phyloP scores from a whole-genome alignment of 2,888 invertebrate species.

The Melikaiella ostensackeni region DNA sequence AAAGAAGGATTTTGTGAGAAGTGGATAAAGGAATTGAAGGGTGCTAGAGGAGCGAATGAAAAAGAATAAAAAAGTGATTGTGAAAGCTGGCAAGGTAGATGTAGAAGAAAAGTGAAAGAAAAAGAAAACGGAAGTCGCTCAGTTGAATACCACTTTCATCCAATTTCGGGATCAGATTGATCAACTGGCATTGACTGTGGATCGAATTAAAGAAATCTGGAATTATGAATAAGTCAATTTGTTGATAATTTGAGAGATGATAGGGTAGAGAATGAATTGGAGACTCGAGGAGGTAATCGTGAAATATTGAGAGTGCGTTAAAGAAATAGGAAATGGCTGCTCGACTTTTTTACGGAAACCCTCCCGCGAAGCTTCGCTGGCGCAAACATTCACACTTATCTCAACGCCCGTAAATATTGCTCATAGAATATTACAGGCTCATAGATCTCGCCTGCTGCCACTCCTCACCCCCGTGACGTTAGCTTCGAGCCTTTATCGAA shows the following conservation, averaged over 20 bases:
- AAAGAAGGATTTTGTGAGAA: no score
- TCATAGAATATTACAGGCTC: constrained; percentile 72
- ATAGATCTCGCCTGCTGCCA: constrained; percentile 66
- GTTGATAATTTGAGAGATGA: not conserved
- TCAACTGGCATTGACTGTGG: no score
- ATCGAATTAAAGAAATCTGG: no score
- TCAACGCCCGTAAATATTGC: constrained; percentile 71
- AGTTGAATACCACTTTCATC: no score
- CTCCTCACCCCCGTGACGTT: constrained; percentile 54
- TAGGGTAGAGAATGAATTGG: constrained; percentile 1
- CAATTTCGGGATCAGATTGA: no score
- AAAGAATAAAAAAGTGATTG: no score
- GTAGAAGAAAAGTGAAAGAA: no score
- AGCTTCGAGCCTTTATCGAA: constrained; percentile 66
- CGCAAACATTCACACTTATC: constrained; percentile 72
- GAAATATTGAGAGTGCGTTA: constrained; percentile 42
- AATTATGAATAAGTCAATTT: constrained; percentile 11
- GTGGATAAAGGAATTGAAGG: no score
- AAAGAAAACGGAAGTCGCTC: no score
- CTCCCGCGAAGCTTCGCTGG: constrained; percentile 47
- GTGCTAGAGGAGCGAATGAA: no score
- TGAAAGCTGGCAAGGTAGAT: no score
- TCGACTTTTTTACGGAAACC: constrained; percentile 36
- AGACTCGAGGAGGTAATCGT: constrained; percentile 39
- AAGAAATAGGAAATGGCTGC: constrained; percentile 38